Evolutionary conservation across 2,888 invertebrate genomes (phyloP), one percentile per base, ranked within the genome.

Genomic region (Aplocera efformata): DNA sequence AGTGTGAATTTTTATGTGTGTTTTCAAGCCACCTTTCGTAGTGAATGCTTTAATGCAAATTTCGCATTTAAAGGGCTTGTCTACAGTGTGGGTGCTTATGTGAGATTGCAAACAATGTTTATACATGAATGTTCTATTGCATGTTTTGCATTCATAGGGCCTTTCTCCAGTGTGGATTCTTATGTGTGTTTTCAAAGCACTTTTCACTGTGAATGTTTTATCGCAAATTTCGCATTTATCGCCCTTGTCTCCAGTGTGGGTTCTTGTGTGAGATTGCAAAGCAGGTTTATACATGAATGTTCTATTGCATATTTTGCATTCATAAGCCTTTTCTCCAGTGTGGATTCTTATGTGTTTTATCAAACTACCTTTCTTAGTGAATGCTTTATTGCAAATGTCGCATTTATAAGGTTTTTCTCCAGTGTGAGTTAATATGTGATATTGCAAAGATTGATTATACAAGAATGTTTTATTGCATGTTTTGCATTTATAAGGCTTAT

Each of bases 161-260:
- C 28, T 9, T 13, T 11, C 13, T 8, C 35, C 35, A 0, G 29
- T 36, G 6, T 36, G 36, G 3, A 36, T n/a, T 0, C 23, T 24
- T 29, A 36, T 36, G 6, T 36, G 36, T n/a, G 23, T 36, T 1
- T 17, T 24, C 1, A 36, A 10, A n/a, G 17, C 17, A 1, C 36
- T 3, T 3, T 6, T 29, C 10, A 29, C 29, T 7, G 29, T 29
- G 6, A 36, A 36, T 1, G 36, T 7, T 10, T 29, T 8, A 0
- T 24, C 29, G n/a, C 36, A 36, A 3, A 36, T 24, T 6, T 29
- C 29, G 9, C 36, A 36, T 1, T 22, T 13, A 5, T 24, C 29
- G 1, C 23, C 24, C n/a, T 36, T 36, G 8, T 36, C 36, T 7
- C 36, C 36, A 5, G 36, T 36, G 10, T 36, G 36, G 1, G n/a